Percentiles rank a stretch among this genome's conserved stretches.
These are phyloP conservation scores for Lepidocolaptes lacrymiger DNA, from an alignment of 2,797 vertebrate species.

Conservation along the genomic window DNA sequence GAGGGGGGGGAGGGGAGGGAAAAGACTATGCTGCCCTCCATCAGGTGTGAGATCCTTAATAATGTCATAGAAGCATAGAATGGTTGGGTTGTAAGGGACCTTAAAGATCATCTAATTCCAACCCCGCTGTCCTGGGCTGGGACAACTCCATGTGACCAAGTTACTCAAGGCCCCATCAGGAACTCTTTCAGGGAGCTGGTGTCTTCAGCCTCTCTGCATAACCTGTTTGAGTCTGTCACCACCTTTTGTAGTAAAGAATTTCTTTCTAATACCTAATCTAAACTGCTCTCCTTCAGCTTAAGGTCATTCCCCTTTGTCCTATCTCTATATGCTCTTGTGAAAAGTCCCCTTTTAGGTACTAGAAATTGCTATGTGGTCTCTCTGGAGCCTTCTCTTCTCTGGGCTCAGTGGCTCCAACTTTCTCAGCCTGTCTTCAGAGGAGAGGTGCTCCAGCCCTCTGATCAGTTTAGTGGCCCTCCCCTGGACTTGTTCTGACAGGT, in stretches of 20 bases:
- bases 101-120: background rate
- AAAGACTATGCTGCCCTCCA: background rate
- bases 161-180: background rate
- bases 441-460: background rate
- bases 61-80: background rate
- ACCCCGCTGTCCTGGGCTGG: background rate
- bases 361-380: background rate
- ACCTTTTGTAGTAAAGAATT: background rate
- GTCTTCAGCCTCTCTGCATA: background rate
- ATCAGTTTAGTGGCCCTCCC: background rate
- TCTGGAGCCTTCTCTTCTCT: background rate
- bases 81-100: background rate
- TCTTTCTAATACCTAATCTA: background rate
- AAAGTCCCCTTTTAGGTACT: background rate
- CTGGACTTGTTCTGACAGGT: background rate
- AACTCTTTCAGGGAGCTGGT: background rate
- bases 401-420: background rate
- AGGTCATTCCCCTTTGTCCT: background rate
- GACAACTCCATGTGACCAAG: background rate
- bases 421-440: background rate
- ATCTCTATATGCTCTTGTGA: background rate
- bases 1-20: rapidly evolving
- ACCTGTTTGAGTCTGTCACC: background rate
- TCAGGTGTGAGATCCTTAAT: background rate
- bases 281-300: background rate